Conservation (phyloP, 35 echinoderm and acorn worm genomes). For the Stichopus chloronotus region DNA sequence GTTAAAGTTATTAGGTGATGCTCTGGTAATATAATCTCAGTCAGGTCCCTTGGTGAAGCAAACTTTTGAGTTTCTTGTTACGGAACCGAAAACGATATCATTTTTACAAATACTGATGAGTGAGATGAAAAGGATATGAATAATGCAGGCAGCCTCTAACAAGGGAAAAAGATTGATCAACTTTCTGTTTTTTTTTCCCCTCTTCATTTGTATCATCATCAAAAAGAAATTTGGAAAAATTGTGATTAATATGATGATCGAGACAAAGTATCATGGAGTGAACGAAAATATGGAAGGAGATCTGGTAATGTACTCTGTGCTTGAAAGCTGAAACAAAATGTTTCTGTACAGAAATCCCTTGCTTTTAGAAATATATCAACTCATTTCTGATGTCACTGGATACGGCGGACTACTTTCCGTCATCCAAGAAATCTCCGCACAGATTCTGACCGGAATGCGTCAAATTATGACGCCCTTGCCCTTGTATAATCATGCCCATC, state of each 20-base stretch:
- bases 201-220: neutral
- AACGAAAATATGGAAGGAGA: too few relatives aligned
- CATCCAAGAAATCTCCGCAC: too few relatives aligned
- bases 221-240: neutral
- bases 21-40: constrained; percentile 5
- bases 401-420: too few relatives aligned
- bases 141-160: constrained; percentile 10
- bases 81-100: neutral
- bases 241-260: constrained; percentile 3
- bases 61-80: neutral
- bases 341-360: too few relatives aligned
- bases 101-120: constrained; percentile 18
- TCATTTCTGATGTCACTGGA: too few relatives aligned
- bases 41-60: neutral
- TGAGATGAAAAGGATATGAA: constrained; percentile 16
- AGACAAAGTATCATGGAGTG: neutral
- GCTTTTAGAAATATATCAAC: too few relatives aligned
- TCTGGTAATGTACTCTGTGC: too few relatives aligned
- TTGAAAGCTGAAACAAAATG: too few relatives aligned
- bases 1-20: constrained; percentile 16
- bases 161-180: neutral
- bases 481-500: too few relatives aligned
- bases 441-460: too few relatives aligned
- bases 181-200: neutral
- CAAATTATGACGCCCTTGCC: too few relatives aligned